phyloP scores from a whole-genome alignment of 2,888 invertebrate genomes.

The Oligia fasciuncula region DNA sequence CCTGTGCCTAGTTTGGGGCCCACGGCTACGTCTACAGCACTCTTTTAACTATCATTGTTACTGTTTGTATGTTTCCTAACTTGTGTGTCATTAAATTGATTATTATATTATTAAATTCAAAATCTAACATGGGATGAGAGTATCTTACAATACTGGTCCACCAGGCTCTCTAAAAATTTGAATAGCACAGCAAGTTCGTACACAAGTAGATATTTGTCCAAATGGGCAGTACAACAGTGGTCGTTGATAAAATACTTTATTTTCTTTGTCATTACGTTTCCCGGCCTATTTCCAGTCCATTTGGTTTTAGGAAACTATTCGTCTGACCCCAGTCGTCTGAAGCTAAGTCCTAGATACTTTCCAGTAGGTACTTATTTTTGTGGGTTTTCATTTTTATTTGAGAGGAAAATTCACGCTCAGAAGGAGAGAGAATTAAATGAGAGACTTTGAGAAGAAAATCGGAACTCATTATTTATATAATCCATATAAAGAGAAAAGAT shows the following conservation, averaged over 20 bases:
- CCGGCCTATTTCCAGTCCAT: conserved; percentile 7
- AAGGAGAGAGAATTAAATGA: neutral
- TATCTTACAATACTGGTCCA: neutral
- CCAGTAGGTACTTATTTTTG: neutral
- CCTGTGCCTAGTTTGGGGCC: too few relatives aligned
- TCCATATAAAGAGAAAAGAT: neutral
- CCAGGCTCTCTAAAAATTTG: neutral
- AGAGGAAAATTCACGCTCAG: neutral
- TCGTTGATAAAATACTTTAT: conserved; percentile 15
- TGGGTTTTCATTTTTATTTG: neutral
- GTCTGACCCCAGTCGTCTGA: neutral
- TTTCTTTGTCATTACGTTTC: conserved; percentile 27
- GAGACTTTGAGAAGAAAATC: neutral
- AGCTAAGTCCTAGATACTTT: conserved; percentile 3
- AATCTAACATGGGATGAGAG: neutral
- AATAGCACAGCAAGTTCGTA: neutral
- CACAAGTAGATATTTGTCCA: neutral
- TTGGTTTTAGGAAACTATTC: conserved; percentile 21
- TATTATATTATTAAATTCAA: neutral
- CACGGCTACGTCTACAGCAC: too few relatives aligned
- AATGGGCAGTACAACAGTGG: neutral
- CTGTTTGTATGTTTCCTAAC: too few relatives aligned
- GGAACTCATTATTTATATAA: neutral
- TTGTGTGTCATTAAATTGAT: too few relatives aligned
- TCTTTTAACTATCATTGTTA: too few relatives aligned